These are phyloP conservation scores for Cyclophora albipunctata DNA, from an alignment of 2,888 invertebrate species.

Conservation along the genomic window DNA sequence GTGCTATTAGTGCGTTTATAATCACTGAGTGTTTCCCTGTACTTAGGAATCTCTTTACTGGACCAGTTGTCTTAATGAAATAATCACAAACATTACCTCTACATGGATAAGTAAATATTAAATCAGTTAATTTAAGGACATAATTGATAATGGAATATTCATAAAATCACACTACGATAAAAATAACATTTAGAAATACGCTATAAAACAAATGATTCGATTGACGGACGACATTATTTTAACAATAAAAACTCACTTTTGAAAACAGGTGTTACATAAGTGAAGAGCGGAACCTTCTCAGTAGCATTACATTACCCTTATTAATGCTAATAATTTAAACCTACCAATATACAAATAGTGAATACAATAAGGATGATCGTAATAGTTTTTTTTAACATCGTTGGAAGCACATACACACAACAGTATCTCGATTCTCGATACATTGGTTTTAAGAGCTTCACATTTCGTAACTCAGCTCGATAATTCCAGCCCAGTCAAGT, in stretches of 20 bases:
- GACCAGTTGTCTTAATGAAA: conserved; percentile 34
- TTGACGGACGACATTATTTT: conserved; percentile 6
- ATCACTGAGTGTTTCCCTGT: conserved; percentile 45
- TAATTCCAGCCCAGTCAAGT: too few species aligned
- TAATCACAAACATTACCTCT: conserved; percentile 29
- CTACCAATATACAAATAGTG: too few species aligned
- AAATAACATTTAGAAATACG: conserved; percentile 10
- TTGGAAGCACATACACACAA: conserved; percentile 33
- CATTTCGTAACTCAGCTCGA: too few species aligned
- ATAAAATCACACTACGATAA: conserved; percentile 22
- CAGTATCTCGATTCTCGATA: not conserved
- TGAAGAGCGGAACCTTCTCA: conserved; percentile 4
- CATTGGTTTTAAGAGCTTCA: too few species aligned
- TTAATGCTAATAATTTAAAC: too few species aligned
- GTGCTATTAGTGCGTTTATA: conserved; percentile 33
- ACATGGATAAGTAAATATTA: conserved; percentile 11
- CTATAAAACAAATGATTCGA: conserved; percentile 12
- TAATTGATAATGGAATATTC: conserved; percentile 24
- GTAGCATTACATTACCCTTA: too few species aligned
- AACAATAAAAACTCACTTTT: conserved; percentile 11
- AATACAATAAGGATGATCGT: conserved; percentile 2
- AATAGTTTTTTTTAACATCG: conserved; percentile 38
- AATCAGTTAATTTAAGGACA: conserved; percentile 18
- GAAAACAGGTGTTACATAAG: conserved; percentile 38
- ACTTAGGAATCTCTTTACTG: conserved; percentile 41